Percentiles rank a stretch among this genome's conserved stretches.
Conservation (phyloP, 64 coral and sea anemone species). For the Pachyseris speciosa region DNA sequence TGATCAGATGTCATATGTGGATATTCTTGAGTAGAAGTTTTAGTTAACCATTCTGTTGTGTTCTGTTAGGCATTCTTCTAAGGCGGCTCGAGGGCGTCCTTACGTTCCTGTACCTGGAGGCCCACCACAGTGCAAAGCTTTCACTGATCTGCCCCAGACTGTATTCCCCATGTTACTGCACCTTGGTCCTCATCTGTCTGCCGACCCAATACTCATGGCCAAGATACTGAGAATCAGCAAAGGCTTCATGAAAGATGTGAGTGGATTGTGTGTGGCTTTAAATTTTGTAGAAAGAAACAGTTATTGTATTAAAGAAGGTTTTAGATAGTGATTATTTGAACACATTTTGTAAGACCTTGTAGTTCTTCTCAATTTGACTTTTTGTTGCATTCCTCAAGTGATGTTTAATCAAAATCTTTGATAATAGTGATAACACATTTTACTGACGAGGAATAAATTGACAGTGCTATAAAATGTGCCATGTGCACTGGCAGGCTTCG, state of each 20-base stretch:
- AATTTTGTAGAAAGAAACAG: neutral
- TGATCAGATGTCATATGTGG: neutral
- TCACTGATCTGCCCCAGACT: constrained; percentile 67
- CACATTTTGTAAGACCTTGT: no score
- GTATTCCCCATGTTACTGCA: constrained; percentile 89
- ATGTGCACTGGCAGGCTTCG: no score
- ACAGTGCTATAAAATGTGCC: no score
- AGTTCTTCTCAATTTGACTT: no score
- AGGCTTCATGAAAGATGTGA: constrained; percentile 97
- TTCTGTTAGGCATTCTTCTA: constrained; percentile 82
- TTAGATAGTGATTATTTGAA: no score
- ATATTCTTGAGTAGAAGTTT: no score
- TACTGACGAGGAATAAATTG: constrained; percentile 3
- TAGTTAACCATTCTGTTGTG: neutral
- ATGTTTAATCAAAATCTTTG: constrained; percentile 25
- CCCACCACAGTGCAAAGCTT: constrained; percentile 70
- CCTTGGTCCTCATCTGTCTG: constrained; percentile 93
- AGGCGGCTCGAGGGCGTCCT: constrained; percentile 90
- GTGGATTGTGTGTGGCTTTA: neutral
- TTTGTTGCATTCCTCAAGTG: neutral
- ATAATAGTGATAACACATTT: neutral
- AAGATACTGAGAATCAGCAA: constrained; percentile 92
- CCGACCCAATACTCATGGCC: constrained; percentile 93
- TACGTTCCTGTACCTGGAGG: constrained; percentile 80
- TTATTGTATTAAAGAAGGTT: no score